Evolutionary conservation across 2,888 invertebrate species (phyloP).

Genomic region (Heliconius erato): DNA sequence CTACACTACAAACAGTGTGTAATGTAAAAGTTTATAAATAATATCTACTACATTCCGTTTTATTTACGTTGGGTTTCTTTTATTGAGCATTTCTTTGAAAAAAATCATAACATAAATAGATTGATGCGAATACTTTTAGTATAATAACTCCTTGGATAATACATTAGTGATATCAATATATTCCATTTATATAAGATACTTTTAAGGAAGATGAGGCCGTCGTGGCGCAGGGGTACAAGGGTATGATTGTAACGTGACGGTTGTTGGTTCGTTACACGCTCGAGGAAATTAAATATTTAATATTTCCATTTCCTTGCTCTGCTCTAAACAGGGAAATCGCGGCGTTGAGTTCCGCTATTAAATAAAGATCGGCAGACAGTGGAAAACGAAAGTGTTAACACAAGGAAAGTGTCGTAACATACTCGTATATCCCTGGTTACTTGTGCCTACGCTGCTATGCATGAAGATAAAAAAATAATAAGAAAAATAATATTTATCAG

Average conservation of each 20-base stretch:
- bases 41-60: neutral
- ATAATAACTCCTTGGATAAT: conserved; percentile 8
- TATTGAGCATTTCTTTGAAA: neutral
- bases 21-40: neutral
- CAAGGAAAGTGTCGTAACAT: no score
- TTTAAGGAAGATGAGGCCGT: neutral
- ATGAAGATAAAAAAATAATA: no score
- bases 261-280: neutral
- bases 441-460: no score
- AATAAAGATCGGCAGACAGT: neutral
- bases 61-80: neutral
- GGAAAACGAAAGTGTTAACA: no score
- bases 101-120: neutral
- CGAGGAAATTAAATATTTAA: neutral
- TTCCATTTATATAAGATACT: neutral
- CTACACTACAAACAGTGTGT: neutral
- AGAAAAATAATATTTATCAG: no score
- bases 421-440: no score
- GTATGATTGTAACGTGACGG: neutral
- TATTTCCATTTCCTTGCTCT: no score
- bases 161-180: conserved; percentile 12
- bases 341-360: neutral
- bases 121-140: conserved; percentile 16
- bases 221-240: no score
- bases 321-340: neutral